phyloP scores from a whole-genome alignment of 2,888 invertebrate species.

The Monopis laevigella region DNA sequence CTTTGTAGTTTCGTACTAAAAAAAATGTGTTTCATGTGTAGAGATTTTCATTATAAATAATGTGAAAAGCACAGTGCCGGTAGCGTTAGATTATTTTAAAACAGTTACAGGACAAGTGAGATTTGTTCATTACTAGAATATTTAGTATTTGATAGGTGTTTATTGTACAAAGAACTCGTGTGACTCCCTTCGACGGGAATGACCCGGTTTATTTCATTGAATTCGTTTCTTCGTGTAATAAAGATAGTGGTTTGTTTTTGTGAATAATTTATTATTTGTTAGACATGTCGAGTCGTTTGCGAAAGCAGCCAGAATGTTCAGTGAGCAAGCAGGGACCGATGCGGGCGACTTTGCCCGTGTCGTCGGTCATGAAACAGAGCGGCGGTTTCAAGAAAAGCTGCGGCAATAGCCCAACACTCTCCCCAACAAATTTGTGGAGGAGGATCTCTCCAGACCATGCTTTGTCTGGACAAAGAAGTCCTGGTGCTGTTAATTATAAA shows the following conservation, averaged over 20 bases:
- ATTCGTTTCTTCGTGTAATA: slow-evolving; percentile 19
- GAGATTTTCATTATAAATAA: too few species aligned
- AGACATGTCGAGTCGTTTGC: slow-evolving; percentile 68
- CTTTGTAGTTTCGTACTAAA: too few species aligned
- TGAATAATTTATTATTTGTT: slow-evolving; percentile 16
- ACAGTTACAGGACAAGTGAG: too few species aligned
- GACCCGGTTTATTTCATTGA: slow-evolving; percentile 26
- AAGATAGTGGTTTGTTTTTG: slow-evolving; percentile 27
- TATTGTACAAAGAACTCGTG: slow-evolving; percentile 51
- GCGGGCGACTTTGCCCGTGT: slow-evolving; percentile 80
- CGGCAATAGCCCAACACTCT: slow-evolving; percentile 71
- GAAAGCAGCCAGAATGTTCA: slow-evolving; percentile 75
- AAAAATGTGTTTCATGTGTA: too few species aligned
- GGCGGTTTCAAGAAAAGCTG: slow-evolving; percentile 68
- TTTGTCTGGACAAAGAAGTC: slow-evolving; percentile 76
- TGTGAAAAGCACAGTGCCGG: too few species aligned
- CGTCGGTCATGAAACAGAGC: slow-evolving; percentile 74
- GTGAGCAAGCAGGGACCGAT: slow-evolving; percentile 71
- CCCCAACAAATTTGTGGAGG: slow-evolving; percentile 74
- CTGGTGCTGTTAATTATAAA: slow-evolving; percentile 77
- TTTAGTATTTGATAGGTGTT: slow-evolving; percentile 24
- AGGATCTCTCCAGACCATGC: slow-evolving; percentile 76
- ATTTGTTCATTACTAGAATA: too few species aligned
- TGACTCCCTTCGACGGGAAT: slow-evolving; percentile 49
- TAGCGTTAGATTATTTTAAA: too few species aligned